These are phyloP conservation scores for Labrus mixtus DNA, from an alignment of 2,113 vertebrate genomes.

Conservation along the genomic window DNA sequence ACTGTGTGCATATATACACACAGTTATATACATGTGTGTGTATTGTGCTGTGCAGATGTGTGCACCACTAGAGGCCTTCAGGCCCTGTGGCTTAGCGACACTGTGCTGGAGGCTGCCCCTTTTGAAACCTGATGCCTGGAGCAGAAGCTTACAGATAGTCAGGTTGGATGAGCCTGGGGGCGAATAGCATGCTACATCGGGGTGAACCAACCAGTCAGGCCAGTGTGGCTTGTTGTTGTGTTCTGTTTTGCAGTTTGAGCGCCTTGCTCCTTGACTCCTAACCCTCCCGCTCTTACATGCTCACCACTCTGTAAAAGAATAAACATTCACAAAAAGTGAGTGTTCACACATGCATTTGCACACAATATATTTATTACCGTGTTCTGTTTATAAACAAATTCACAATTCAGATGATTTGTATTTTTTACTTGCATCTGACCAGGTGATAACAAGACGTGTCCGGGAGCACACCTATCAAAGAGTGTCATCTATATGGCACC, in stretches of 20 bases:
- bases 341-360: constrained; percentile 1
- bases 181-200: constrained; percentile 19
- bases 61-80: constrained; percentile 20
- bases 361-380: neutral
- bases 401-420: constrained; percentile 7
- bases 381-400: neutral
- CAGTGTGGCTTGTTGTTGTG: constrained; percentile 58
- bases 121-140: constrained; percentile 75
- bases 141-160: constrained; percentile 68
- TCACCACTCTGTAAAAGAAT: neutral
- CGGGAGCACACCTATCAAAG: constrained; percentile 67
- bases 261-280: constrained; percentile 19
- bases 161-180: constrained; percentile 52
- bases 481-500: constrained; percentile 69
- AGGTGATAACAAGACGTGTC: constrained; percentile 57
- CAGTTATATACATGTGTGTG: constrained; percentile 4
- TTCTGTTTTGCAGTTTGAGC: constrained; percentile 27
- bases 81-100: constrained; percentile 59
- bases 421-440: constrained; percentile 32
- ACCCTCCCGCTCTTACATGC: constrained; percentile 4
- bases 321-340: constrained; percentile 15
- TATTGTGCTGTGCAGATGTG: constrained; percentile 27
- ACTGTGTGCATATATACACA: neutral
- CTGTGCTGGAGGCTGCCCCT: constrained; percentile 61
- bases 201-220: constrained; percentile 74